Base-by-base conservation (phyloP, 1,140 invertebrate genomes). In the Megalopta genalis region DNA sequence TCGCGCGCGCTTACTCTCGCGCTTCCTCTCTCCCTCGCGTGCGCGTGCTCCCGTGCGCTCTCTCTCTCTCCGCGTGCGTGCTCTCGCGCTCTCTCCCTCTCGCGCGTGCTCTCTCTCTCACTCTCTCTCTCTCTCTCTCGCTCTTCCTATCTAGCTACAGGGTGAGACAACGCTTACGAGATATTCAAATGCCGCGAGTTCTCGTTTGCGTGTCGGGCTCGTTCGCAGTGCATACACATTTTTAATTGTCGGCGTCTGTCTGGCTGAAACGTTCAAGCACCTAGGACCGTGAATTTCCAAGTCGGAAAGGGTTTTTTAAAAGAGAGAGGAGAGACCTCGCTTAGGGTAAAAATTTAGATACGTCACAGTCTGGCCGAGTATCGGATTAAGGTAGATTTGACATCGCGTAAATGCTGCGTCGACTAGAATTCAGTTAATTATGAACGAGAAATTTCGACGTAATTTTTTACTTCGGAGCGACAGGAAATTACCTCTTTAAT, bases 191-290 rank as follows among this genome's bases (percentile, higher is more conserved):
- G 42, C 10, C 12, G 25, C 32, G 27, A 59, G 10, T 23, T 70
- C 32, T 59, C 23, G 16, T 70, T 39, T 70, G 21, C 32, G 66
- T n/a, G 25, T 16, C 23, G 14, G 12, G 16, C 32, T n/a, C 32
- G 63, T 42, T 65, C 63, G 37, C 21, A 21, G 32, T 65, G 32
- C 42, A 65, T 39, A 42, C 65, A 49, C 42, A 52, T 21, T 67
- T 67, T 67, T 67, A 67, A 67, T 67, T 67, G 65, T 67, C 65
- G 10, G 27, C 25, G 46, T 54, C 42, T 46, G 32, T 4, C 49
- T 18, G 8, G 8, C 6, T 6, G 3, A 3, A 46, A 7, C 42
- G 64, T 66, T 66, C 39, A 49, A 66, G 21, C 23, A 39, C n/a
- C 18, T 14, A 14, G 14, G 16, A 32, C 60, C 27, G 18, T 49